phyloP scores from a whole-genome alignment of 2,888 invertebrate species.

The Pegoplata infirma region DNA sequence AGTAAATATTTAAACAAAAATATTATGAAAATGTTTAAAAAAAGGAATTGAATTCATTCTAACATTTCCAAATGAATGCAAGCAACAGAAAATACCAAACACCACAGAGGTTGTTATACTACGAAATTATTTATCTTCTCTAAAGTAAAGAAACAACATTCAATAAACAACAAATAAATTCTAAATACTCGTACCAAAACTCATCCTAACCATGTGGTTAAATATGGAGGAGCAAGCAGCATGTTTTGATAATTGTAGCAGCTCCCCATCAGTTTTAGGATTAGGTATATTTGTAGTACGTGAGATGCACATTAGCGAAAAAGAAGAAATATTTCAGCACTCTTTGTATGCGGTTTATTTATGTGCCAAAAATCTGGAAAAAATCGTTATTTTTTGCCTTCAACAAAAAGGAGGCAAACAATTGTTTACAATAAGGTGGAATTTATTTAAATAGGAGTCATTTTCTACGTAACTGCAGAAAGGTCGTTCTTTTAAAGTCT shows the following conservation, averaged over 20 bases:
- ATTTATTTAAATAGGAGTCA: too few relatives aligned
- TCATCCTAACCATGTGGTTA: conserved; percentile 11
- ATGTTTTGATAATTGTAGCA: neutral
- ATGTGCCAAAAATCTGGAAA: conserved; percentile 4
- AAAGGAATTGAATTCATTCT: conserved; percentile 29
- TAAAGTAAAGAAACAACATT: conserved; percentile 16
- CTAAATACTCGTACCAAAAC: too few relatives aligned
- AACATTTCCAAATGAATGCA: conserved; percentile 25
- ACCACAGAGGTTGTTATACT: neutral
- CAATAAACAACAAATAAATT: neutral
- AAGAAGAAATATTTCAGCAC: neutral
- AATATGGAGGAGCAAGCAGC: conserved; percentile 6
- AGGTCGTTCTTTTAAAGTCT: too few relatives aligned
- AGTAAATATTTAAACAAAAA: conserved; percentile 30
- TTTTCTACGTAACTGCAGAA: too few relatives aligned
- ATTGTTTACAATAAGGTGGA: neutral
- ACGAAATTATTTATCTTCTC: conserved; percentile 22
- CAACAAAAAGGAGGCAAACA: neutral
- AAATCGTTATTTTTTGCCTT: conserved; percentile 18
- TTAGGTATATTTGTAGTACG: conserved; percentile 14
- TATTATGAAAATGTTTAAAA: neutral
- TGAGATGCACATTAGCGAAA: conserved; percentile 1
- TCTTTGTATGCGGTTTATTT: conserved; percentile 10
- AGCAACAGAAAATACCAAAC: conserved; percentile 1
- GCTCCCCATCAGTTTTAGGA: conserved; percentile 22